Evolutionary conservation across 1,140 invertebrate genomes (phyloP).

Genomic region (Sinonovacula constricta): DNA sequence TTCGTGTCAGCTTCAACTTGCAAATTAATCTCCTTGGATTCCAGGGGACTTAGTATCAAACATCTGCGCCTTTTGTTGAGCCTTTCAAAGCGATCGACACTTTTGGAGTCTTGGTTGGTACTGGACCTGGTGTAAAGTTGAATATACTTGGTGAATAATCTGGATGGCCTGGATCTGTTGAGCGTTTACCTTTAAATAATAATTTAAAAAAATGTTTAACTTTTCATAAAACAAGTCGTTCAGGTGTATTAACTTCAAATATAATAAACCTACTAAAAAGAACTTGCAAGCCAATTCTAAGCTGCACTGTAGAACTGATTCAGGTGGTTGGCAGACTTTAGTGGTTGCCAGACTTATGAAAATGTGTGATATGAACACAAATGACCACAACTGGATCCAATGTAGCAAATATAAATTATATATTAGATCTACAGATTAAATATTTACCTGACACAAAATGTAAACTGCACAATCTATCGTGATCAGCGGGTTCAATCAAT

Average conservation of each 20-base stretch:
- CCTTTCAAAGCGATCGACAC: neutral
- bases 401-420: too few relatives aligned
- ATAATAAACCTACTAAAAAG: too few relatives aligned
- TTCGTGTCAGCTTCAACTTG: neutral
- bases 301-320: too few relatives aligned
- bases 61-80: neutral
- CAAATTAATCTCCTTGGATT: neutral
- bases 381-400: too few relatives aligned
- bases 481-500: conserved; percentile 13
- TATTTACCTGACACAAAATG: conserved; percentile 32
- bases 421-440: too few relatives aligned
- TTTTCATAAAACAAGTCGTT: neutral
- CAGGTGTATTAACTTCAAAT: neutral
- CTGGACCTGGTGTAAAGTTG: conserved; percentile 7
- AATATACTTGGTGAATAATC: conserved; percentile 15
- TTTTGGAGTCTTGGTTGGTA: neutral
- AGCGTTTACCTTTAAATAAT: conserved; percentile 11
- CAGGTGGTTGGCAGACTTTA: neutral
- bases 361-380: neutral
- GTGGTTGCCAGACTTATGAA: too few relatives aligned
- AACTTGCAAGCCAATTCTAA: too few relatives aligned
- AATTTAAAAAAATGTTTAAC: neutral
- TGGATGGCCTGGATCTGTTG: neutral
- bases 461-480: conserved; percentile 24
- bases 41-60: neutral